phyloP scores from a whole-genome alignment of 2,888 invertebrate species.

The Sepioteuthis lessoniana region DNA sequence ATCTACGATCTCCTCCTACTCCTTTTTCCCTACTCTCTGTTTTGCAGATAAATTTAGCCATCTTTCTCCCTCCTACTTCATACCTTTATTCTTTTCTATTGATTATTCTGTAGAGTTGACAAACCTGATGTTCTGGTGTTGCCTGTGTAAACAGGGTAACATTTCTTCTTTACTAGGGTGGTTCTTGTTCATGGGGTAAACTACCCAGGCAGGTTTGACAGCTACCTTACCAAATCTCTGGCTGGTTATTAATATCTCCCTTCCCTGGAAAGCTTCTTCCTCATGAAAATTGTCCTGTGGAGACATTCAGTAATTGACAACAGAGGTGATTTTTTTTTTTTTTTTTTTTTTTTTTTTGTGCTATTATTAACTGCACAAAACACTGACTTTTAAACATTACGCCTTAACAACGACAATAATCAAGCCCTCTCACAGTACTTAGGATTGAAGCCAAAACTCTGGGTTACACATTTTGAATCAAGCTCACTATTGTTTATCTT shows the following conservation, averaged over 20 bases:
- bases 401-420: too few species aligned
- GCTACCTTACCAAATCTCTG: not conserved
- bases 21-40: not conserved
- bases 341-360: not conserved
- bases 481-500: too few species aligned
- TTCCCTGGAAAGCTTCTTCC: not conserved
- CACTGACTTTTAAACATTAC: too few species aligned
- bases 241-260: not conserved
- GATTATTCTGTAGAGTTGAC: not conserved
- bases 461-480: too few species aligned
- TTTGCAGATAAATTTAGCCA: not conserved
- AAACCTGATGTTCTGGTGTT: not conserved
- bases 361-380: too few species aligned
- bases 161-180: not conserved
- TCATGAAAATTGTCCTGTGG: not conserved
- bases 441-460: too few species aligned
- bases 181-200: not conserved
- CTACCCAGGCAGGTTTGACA: conserved; percentile 21
- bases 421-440: too few species aligned
- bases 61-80: not conserved
- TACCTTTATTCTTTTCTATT: not conserved
- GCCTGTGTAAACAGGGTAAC: not conserved
- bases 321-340: not conserved
- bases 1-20: not conserved
- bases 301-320: not conserved